Evolutionary conservation across 2,113 vertebrate genomes (phyloP), one percentile per base, ranked within the genome.

Genomic region (Cranoglanis bouderius): DNA sequence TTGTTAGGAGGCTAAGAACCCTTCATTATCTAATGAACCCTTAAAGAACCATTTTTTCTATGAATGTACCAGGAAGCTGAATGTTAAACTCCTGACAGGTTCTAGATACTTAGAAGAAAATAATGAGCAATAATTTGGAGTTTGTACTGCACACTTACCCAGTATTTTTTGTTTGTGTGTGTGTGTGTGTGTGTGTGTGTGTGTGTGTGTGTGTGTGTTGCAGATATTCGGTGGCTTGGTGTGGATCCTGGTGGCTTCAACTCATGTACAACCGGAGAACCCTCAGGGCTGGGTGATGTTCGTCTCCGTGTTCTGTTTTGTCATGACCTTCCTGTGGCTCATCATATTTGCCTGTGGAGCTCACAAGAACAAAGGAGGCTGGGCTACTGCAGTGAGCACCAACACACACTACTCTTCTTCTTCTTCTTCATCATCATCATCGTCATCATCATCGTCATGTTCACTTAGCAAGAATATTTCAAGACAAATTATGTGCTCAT

Each of bases 221-320:
- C 91, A 96, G 95, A 77, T 96, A 26, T 95, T 95, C 16, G 95
- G 95, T 13, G 95, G 95, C 46, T 91, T 96, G 67, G 95, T 96
- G 0, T 96, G 96, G 96, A 95, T 95, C 89, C 93, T 96, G 63
- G 89, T 96, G 2, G 93, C 94, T 3, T 95, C 94, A 0, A 92
- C 95, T 13, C 75, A 46, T 5, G 94, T 96, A 43, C 21, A 82
- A 19, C n/a, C 92, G 0, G 4, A 91, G 6, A 87, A 93, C 24
- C 46, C 93, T 57, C 95, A 92, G 89, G 96, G 95, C 86, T 96
- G 95, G 95, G 94, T 95, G 88, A 96, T 96, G 95, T 96, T 94
- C 16, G 94, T 95, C 78, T 96, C 96, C 0, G 89, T 96, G 32
- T 95, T 95, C 91, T 95, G 95, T 90, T 96, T 96, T 3, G 55